Evolutionary conservation across 1,140 invertebrate species (phyloP).

Genomic region (Drosophila kepulauana): DNA sequence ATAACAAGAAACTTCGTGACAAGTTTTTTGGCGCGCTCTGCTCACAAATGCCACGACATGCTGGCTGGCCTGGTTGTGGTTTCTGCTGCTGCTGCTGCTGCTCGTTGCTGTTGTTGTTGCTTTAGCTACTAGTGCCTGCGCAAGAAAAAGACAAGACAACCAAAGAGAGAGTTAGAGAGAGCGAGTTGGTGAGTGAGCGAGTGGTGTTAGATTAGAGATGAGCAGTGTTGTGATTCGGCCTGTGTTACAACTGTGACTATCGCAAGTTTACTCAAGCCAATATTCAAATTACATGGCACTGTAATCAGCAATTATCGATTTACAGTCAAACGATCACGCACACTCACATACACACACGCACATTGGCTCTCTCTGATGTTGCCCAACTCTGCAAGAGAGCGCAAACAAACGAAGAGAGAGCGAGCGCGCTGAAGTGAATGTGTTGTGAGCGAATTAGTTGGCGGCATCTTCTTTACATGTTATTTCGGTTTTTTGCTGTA

Average conservation of each 20-base stretch:
- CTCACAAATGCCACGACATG: slow-evolving; percentile 79
- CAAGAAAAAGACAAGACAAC: slow-evolving; percentile 28
- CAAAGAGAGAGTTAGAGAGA: slow-evolving; percentile 43
- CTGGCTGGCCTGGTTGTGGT: slow-evolving; percentile 61
- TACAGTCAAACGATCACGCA: slow-evolving; percentile 16
- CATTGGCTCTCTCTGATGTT: not conserved
- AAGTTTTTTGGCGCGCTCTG: slow-evolving; percentile 55
- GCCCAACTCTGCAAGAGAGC: slow-evolving; percentile 27
- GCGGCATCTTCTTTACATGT: slow-evolving; percentile 60
- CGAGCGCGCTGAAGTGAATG: slow-evolving; percentile 21
- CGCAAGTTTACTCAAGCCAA: not conserved
- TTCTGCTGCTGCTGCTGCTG: slow-evolving; percentile 51
- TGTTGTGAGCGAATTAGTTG: slow-evolving; percentile 49
- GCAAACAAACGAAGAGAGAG: not conserved
- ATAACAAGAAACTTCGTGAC: slow-evolving; percentile 50
- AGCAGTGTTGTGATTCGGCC: slow-evolving; percentile 22
- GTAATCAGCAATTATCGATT: slow-evolving; percentile 9
- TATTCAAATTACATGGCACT: not conserved
- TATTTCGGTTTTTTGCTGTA: slow-evolving; percentile 46
- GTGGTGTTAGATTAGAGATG: slow-evolving; percentile 17
- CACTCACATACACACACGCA: not conserved
- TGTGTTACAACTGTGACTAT: slow-evolving; percentile 8
- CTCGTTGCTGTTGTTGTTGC: slow-evolving; percentile 41
- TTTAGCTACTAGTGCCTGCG: slow-evolving; percentile 65
- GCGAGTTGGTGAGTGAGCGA: slow-evolving; percentile 11